Percentiles rank a stretch among this genome's conserved stretches.
phyloP scores from a whole-genome alignment of 2,797 vertebrate species.

The Enteromius mattozi region DNA sequence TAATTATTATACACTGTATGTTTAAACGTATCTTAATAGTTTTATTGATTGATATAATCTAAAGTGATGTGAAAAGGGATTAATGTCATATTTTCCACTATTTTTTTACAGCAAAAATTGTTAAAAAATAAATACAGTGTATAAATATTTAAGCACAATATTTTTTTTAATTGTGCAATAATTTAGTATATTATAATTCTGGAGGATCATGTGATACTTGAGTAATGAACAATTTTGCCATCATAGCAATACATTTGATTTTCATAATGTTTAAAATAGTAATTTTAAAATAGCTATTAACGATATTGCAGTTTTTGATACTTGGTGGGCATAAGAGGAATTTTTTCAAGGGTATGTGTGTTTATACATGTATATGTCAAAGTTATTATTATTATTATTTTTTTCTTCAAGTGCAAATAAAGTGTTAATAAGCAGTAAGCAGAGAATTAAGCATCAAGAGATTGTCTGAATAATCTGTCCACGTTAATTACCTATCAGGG shows the following conservation, averaged over 20 bases:
- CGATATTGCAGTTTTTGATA: neutral
- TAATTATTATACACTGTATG: neutral
- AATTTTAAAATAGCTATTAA: neutral
- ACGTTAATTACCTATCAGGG: slow-evolving; percentile 47
- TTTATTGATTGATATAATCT: neutral
- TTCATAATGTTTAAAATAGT: neutral
- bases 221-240: neutral
- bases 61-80: neutral
- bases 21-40: neutral
- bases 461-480: slow-evolving; percentile 41
- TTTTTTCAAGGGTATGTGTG: neutral
- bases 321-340: neutral
- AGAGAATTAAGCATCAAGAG: slow-evolving; percentile 41
- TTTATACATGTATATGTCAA: neutral
- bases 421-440: slow-evolving; percentile 32
- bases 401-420: slow-evolving; percentile 19
- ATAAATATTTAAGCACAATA: neutral
- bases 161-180: neutral
- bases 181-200: neutral
- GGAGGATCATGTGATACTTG: neutral
- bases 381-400: neutral
- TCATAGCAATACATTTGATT: neutral
- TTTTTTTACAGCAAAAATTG: neutral
- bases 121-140: neutral
- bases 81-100: neutral